Base-by-base conservation (phyloP, 2,113 vertebrate species). In the Callopanchax toddi region DNA sequence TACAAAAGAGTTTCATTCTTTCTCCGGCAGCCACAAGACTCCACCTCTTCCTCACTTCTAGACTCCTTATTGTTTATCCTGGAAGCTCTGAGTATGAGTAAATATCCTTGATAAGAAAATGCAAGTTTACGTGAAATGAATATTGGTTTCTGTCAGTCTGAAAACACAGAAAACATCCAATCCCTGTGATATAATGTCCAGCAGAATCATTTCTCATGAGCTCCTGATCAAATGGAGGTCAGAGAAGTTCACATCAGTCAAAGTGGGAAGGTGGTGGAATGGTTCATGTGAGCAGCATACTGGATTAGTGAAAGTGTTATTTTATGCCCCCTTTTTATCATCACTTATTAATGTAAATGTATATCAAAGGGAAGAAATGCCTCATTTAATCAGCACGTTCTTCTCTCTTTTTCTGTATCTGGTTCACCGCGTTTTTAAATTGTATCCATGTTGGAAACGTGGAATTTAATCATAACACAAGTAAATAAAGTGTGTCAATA, bases 381-480 rank as follows among this genome's bases (percentile, higher is more conserved):
- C 10, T 23, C 4, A 5, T 23, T 20, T 6, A 6, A 13, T 11
- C n/a, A 18, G 12, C 16, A 11, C 3, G 1, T 56, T 9, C 8
- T 37, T 22, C 1, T 37, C 0, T 15, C 17, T 49, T 9, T 34
- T n/a, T 8, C 44, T 10, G 45, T 12, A 70, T 67, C 57, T 17
- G 39, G 43, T 18, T 50, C 10, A 13, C 22, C 57, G 55, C 61
- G 57, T 68, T 76, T 62, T 18, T 60, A 3, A 11, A 5, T 22
- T 22, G 20, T 43, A 26, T 44, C 32, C 18, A 32, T 16, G 48
- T 6, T 18, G 39, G 23, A 56, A 56, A 11, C 15, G 6, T 13
- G 32, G 12, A 22, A 8, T 34, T 22, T 32, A 32, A 1, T 32
- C 29, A 5, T 8, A 32, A 32, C 29, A 32, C 26, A 29, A 29